Conservation (phyloP, 1,140 invertebrate species). For the Thaumatotibia leucotreta region DNA sequence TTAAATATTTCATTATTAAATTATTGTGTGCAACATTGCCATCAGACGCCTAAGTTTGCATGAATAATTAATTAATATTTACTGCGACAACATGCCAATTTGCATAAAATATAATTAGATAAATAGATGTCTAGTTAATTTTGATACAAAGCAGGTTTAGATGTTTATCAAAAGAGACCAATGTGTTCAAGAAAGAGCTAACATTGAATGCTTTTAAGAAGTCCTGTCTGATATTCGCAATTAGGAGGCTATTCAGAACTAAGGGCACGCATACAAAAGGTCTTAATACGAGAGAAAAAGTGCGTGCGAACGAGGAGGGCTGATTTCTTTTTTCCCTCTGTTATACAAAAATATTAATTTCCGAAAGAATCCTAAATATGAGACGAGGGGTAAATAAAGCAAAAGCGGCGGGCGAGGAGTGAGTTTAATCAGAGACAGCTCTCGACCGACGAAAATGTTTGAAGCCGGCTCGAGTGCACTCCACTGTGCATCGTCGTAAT, state of each 20-base stretch:
- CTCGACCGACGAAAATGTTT: slow-evolving; percentile 51
- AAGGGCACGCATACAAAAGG: background rate
- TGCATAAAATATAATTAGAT: background rate
- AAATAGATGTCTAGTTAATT: background rate
- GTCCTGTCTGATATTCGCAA: background rate
- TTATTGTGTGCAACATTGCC: slow-evolving; percentile 5
- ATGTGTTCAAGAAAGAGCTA: background rate
- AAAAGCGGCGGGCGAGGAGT: slow-evolving; percentile 19
- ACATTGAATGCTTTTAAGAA: background rate
- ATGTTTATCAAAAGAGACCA: background rate
- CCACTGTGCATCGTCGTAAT: background rate
- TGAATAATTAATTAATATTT: slow-evolving; percentile 17
- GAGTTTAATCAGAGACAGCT: slow-evolving; percentile 58
- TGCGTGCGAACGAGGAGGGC: background rate
- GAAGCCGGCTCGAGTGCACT: slow-evolving; percentile 35
- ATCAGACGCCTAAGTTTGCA: slow-evolving; percentile 23
- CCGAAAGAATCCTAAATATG: background rate
- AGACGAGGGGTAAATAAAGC: slow-evolving; percentile 34
- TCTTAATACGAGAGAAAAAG: background rate
- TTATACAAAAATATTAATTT: background rate
- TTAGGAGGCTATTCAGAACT: background rate
- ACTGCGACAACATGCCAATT: slow-evolving; percentile 22
- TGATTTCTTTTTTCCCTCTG: background rate
- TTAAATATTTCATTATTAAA: slow-evolving; percentile 23
- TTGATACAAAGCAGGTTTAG: background rate